Base-by-base conservation (phyloP, 2,113 vertebrate genomes). In the Ia io region DNA sequence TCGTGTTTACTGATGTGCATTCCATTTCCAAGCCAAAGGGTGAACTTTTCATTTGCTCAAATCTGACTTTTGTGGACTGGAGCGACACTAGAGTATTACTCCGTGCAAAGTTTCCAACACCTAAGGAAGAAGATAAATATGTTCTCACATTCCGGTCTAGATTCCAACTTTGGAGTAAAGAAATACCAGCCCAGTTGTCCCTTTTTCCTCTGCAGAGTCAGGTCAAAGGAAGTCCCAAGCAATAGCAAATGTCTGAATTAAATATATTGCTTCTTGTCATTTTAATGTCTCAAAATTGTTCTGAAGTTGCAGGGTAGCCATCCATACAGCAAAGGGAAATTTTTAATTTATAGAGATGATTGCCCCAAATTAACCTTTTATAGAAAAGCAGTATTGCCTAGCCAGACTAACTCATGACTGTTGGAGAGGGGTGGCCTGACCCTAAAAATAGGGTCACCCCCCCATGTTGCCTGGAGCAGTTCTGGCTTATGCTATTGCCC, bases 301-400 rank as follows among this genome's bases (percentile, higher is more conserved):
- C 51, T 35, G 37, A 86, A 84, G 30, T 56, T 71, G 13, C 44
- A 44, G 28, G 20, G 6, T 63, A 44, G 40, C 25, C 53, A 86
- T 30, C 56, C 77, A 59, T 44, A 71, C 2, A 73, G 47, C 22
- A 70, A 84, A 56, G 11, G 40, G 32, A 47, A 65, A 82, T 9
- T 56, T 84, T 76, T 93, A 76, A 82, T 61, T 86, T 84, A 91
- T 44, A 79, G 82, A 78, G 67, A 82, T 56, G 30, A 70, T 65
- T 78, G 84, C 20, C 88, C 82, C 49, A 90, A 93, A 97, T 95
- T 74, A 74, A 85, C 28, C 85, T 13, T 56, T 20, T 69, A 3
- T 67, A 32, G 42, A 51, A 51, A 87, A 86, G 63, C 20, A 74
- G 35, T 53, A 40, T n/a, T 32, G 18, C 61, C 44, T 37, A 40